Evolutionary conservation across 2,888 invertebrate species (phyloP).

Genomic region (Chelonus formosanus): DNA sequence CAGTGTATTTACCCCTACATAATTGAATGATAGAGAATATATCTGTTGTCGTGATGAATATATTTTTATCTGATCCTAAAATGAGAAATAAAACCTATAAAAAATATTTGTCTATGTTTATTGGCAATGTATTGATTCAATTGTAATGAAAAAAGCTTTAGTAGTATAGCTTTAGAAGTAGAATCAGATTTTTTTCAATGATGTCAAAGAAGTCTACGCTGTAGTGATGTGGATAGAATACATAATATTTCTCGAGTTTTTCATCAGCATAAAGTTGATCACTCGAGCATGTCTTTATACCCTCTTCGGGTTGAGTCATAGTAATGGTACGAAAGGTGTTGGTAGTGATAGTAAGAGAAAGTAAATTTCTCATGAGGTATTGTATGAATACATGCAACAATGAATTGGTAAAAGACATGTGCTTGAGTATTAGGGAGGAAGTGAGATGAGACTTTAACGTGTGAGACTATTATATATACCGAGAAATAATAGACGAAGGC

Average conservation of each 20-base stretch:
- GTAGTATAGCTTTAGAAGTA: background rate
- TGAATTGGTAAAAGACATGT: conserved; percentile 2
- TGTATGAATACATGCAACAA: conserved; percentile 1
- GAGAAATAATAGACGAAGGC: conserved; percentile 26
- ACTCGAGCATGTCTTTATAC: conserved; percentile 5
- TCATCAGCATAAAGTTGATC: conserved; percentile 10
- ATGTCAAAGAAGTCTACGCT: background rate
- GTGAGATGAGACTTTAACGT: conserved; percentile 1
- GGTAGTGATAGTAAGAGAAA: background rate
- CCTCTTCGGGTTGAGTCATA: background rate
- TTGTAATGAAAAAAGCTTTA: background rate
- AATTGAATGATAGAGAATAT: background rate
- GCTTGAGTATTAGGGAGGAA: background rate
- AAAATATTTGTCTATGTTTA: background rate
- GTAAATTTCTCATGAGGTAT: background rate
- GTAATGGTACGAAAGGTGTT: background rate
- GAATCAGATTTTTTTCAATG: background rate
- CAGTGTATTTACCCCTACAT: background rate
- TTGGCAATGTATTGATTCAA: background rate
- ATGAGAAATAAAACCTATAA: too few relatives aligned
- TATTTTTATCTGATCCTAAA: background rate
- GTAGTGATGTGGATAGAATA: conserved; percentile 10
- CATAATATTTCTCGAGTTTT: conserved; percentile 8
- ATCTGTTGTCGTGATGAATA: background rate
- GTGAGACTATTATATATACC: conserved; percentile 3